Evolutionary conservation across 2,113 vertebrate genomes (phyloP).

Genomic region (Pterocles orientalis): DNA sequence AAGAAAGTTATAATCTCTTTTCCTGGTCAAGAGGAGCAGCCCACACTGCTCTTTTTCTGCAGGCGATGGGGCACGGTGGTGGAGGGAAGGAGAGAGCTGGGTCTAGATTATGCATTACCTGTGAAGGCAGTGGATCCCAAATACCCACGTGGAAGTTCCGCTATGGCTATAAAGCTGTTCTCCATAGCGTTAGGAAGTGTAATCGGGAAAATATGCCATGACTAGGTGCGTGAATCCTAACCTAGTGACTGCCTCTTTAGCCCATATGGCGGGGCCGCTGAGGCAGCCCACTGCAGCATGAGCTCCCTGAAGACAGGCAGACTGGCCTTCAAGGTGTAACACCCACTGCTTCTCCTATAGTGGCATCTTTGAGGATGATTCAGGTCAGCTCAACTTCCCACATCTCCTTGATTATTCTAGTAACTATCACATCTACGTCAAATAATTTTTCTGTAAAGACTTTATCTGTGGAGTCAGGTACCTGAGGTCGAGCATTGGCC

Average conservation of each 20-base stretch:
- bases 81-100: neutral
- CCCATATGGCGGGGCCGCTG: neutral
- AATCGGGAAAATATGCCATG: neutral
- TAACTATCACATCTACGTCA: neutral
- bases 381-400: neutral
- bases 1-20: neutral
- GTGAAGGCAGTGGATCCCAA: neutral
- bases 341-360: neutral
- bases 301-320: neutral
- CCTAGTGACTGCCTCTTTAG: neutral
- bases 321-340: neutral
- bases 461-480: conserved; percentile 50
- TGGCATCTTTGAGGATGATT: neutral
- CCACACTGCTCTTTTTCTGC: neutral
- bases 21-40: neutral
- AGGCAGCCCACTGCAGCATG: neutral
- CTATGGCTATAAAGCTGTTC: neutral
- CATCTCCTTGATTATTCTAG: neutral
- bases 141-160: neutral
- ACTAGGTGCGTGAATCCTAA: neutral
- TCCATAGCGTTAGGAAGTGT: neutral
- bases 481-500: conserved; percentile 96
- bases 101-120: neutral
- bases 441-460: neutral
- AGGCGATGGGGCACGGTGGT: neutral